A percentile compares a stretch with the other conserved stretches of the same genome.
These are phyloP conservation scores for Trematomus loennbergii DNA, from an alignment of 2,113 vertebrate genomes.

Conservation along the genomic window DNA sequence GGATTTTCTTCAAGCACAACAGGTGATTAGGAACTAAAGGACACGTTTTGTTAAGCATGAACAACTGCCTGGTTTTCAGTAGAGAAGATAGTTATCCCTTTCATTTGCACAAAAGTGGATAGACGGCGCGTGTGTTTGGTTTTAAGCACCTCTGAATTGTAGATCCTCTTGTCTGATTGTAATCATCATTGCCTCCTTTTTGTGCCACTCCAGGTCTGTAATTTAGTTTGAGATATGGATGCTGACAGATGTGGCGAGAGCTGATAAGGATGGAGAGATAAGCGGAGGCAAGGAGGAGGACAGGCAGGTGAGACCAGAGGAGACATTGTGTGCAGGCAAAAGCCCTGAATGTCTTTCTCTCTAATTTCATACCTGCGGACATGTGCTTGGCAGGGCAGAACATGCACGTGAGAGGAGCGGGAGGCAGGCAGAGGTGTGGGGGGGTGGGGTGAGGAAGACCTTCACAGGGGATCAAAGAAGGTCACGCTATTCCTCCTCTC, in stretches of 20 bases:
- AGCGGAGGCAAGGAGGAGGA: constrained; percentile 28
- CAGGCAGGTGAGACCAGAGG: constrained; percentile 52
- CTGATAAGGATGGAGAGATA: constrained; percentile 55
- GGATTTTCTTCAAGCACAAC: constrained; percentile 29
- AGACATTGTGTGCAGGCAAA: constrained; percentile 53
- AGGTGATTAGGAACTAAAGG: constrained; percentile 31
- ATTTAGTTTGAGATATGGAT: constrained; percentile 63
- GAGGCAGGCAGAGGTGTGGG: constrained; percentile 31
- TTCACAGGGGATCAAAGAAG: constrained; percentile 78
- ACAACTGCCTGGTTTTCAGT: background rate
- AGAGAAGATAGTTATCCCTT: background rate
- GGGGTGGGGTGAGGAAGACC: constrained; percentile 63
- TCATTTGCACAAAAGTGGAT: constrained; percentile 9
- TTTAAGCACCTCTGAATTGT: constrained; percentile 61
- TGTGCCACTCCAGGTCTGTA: constrained; percentile 59
- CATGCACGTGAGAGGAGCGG: constrained; percentile 38
- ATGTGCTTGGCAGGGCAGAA: constrained; percentile 81
- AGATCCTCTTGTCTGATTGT: constrained; percentile 67
- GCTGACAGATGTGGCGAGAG: constrained; percentile 68
- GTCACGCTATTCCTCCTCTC: constrained; percentile 61
- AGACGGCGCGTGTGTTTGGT: constrained; percentile 12
- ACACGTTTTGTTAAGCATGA: constrained; percentile 9
- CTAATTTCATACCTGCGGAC: constrained; percentile 81
- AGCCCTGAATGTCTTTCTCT: constrained; percentile 49
- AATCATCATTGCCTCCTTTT: constrained; percentile 72